A percentile compares a stretch with the other conserved stretches of the same genome.
phyloP scores from a whole-genome alignment of 2,113 vertebrate genomes.

The Periophthalmodon schlosseri region DNA sequence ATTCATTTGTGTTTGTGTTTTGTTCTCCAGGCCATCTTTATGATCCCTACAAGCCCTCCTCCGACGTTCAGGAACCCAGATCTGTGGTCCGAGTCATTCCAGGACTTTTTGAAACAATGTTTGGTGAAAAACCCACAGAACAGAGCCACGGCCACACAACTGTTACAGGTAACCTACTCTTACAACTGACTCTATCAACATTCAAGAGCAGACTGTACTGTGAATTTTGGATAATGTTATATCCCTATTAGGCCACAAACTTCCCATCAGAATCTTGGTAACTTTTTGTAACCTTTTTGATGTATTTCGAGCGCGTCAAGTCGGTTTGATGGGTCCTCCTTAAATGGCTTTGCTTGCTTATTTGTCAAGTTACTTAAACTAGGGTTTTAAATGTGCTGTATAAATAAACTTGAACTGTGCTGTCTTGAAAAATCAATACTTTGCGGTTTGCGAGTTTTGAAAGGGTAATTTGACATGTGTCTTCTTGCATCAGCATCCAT shows the following conservation, averaged over 20 bases:
- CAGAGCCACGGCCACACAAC: slow-evolving; percentile 88
- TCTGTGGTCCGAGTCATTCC: slow-evolving; percentile 83
- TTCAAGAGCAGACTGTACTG: background rate
- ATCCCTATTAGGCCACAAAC: too few relatives aligned
- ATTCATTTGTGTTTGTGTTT: slow-evolving; percentile 6
- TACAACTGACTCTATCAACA: background rate
- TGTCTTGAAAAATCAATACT: background rate
- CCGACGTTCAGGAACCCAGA: slow-evolving; percentile 88
- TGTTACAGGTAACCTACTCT: slow-evolving; percentile 83
- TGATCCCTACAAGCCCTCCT: slow-evolving; percentile 95
- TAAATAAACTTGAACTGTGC: too few relatives aligned
- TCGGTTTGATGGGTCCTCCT: too few relatives aligned
- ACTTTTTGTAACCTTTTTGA: too few relatives aligned
- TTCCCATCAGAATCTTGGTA: too few relatives aligned
- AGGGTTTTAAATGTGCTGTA: too few relatives aligned
- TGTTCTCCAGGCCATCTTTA: slow-evolving; percentile 88
- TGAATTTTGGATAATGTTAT: too few relatives aligned
- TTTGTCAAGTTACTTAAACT: too few relatives aligned
- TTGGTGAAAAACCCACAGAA: slow-evolving; percentile 91
- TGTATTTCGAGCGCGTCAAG: too few relatives aligned
- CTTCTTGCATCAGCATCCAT: slow-evolving; percentile 78
- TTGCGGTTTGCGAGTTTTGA: background rate
- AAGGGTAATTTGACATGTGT: background rate
- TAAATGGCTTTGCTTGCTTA: too few relatives aligned
- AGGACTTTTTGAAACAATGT: slow-evolving; percentile 89